phyloP scores from a whole-genome alignment of 2,797 vertebrate species.

The Odontamblyopus rebecca region DNA sequence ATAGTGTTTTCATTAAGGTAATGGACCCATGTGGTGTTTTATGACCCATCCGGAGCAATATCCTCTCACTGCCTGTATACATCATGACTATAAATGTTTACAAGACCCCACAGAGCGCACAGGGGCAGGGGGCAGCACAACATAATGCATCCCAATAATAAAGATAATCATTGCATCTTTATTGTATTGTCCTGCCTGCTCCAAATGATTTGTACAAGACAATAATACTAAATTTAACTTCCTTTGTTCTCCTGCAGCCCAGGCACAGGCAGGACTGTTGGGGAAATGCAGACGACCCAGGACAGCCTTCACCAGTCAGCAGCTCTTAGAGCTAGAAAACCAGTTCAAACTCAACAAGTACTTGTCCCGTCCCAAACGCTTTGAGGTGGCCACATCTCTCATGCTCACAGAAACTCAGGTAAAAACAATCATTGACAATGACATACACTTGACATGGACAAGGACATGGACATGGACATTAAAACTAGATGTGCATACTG shows the following conservation, averaged over 20 bases:
- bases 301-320: slow-evolving; percentile 93
- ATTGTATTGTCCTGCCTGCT: not conserved
- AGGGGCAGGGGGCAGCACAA: slow-evolving; percentile 14
- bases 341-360: slow-evolving; percentile 96
- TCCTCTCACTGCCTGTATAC: slow-evolving; percentile 57
- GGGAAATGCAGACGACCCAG: slow-evolving; percentile 90
- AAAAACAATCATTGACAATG: not conserved
- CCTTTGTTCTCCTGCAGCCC: slow-evolving; percentile 51
- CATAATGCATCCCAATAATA: slow-evolving; percentile 1
- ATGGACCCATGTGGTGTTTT: slow-evolving; percentile 71
- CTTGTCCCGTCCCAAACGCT: slow-evolving; percentile 90
- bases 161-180: slow-evolving; percentile 5
- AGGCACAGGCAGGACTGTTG: slow-evolving; percentile 78
- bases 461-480: too few species aligned
- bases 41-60: slow-evolving; percentile 66
- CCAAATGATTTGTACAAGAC: not conserved
- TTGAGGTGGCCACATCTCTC: slow-evolving; percentile 90
- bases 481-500: too few species aligned
- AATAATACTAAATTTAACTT: not conserved
- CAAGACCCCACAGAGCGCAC: slow-evolving; percentile 11
- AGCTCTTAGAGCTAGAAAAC: slow-evolving; percentile 90
- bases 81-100: slow-evolving; percentile 66
- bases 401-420: slow-evolving; percentile 90
- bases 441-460: too few species aligned
- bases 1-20: slow-evolving; percentile 79